Evolutionary conservation across 2,888 invertebrate species (phyloP).

Genomic region (Scrobipalpa atriplicella): DNA sequence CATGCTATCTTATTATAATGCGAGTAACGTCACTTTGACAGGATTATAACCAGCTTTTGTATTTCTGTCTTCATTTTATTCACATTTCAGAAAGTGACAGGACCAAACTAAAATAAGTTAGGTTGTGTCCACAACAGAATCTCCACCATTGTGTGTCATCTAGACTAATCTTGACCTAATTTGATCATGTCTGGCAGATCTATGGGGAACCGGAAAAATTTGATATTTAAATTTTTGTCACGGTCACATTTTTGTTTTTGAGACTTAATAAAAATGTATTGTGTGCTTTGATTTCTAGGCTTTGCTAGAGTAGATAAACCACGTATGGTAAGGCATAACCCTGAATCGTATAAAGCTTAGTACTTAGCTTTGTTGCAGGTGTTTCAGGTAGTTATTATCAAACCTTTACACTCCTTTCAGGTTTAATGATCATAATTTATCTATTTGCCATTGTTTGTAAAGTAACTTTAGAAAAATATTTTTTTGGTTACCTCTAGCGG

Average conservation of each 20-base stretch:
- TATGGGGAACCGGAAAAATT: not conserved
- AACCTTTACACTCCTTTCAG: not conserved
- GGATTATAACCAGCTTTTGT: too few relatives aligned
- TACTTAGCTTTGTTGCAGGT: too few relatives aligned
- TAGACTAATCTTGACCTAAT: not conserved
- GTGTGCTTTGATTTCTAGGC: not conserved
- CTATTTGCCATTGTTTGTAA: too few relatives aligned
- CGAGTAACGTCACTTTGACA: too few relatives aligned
- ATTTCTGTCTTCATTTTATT: too few relatives aligned
- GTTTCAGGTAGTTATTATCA: not conserved
- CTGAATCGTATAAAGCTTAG: not conserved
- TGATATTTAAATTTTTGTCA: not conserved
- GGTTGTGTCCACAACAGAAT: too few relatives aligned
- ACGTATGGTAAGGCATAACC: not conserved
- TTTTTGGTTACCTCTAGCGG: too few relatives aligned
- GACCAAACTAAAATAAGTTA: too few relatives aligned
- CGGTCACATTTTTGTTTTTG: not conserved
- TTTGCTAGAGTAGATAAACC: too few relatives aligned
- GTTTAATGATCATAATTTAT: not conserved
- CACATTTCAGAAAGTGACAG: too few relatives aligned
- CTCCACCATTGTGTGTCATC: slow-evolving; percentile 4
- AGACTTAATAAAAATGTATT: not conserved
- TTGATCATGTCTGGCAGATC: not conserved
- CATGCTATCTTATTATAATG: too few relatives aligned
- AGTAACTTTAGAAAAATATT: too few relatives aligned